Conservation (phyloP, 1,140 invertebrate species). For the Centruroides vittatus region DNA sequence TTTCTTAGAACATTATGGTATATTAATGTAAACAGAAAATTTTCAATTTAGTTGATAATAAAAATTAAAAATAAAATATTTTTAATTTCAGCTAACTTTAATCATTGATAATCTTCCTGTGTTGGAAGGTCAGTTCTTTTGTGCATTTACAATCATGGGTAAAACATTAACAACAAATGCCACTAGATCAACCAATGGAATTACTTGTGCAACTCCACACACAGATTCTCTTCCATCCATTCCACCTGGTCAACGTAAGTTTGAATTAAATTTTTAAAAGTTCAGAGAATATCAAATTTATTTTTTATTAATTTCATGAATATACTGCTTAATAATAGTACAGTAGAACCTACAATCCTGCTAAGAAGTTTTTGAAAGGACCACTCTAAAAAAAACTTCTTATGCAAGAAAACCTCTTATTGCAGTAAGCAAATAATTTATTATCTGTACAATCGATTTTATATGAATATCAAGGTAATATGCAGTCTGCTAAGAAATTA, state of each 20-base stretch:
- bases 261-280: neutral
- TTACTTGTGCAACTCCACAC: conserved; percentile 85
- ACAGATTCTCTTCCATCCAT: conserved; percentile 77
- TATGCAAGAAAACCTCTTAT: too few species aligned
- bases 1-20: too few species aligned
- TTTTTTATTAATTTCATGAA: too few species aligned
- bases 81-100: conserved; percentile 48
- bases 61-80: neutral
- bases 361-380: too few species aligned
- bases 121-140: conserved; percentile 71
- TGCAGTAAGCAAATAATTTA: too few species aligned
- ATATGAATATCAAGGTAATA: too few species aligned
- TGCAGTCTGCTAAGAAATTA: too few species aligned
- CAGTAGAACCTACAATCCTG: too few species aligned
- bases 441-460: too few species aligned
- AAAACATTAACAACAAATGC: conserved; percentile 81
- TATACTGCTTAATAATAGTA: too few species aligned
- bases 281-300: neutral
- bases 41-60: neutral
- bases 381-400: too few species aligned
- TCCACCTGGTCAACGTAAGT: conserved; percentile 67
- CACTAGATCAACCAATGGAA: conserved; percentile 69
- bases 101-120: conserved; percentile 89
- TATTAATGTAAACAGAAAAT: too few species aligned
- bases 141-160: conserved; percentile 82